Evolutionary conservation across 2,113 vertebrate species (phyloP).

Genomic region (Amblyopsis rosae): DNA sequence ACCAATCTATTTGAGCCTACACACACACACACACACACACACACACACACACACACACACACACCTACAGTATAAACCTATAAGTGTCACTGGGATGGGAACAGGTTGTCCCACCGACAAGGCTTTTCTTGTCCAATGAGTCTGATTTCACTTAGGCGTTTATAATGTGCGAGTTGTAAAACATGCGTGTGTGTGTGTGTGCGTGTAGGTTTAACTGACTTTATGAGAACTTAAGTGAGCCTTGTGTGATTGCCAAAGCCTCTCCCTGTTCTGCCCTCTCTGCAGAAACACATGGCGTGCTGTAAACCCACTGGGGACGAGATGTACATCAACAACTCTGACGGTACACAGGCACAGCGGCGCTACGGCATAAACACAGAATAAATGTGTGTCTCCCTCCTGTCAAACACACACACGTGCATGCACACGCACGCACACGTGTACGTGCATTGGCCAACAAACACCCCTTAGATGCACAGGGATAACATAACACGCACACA

Average conservation of each 20-base stretch:
- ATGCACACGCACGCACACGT: neutral
- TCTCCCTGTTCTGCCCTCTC: constrained; percentile 15
- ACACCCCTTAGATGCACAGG: constrained; percentile 10
- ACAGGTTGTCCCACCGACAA: constrained; percentile 30
- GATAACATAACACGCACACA: neutral
- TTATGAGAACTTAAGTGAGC: constrained; percentile 36
- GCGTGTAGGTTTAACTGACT: constrained; percentile 6
- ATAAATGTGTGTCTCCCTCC: neutral
- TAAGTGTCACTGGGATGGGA: constrained; percentile 2
- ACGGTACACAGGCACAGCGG: constrained; percentile 39
- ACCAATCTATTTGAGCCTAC: neutral
- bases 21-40: constrained; percentile 1
- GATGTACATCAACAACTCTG: constrained; percentile 41
- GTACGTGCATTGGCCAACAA: neutral
- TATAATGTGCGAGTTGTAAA: constrained; percentile 4
- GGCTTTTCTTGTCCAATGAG: constrained; percentile 8
- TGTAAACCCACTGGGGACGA: constrained; percentile 25
- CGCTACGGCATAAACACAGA: constrained; percentile 11
- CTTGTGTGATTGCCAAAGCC: constrained; percentile 19
- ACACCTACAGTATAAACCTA: too few relatives aligned
- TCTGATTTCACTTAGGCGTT: neutral
- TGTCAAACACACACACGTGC: neutral
- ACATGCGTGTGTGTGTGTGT: constrained; percentile 5
- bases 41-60: too few relatives aligned
- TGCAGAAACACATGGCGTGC: constrained; percentile 37